phyloP scores from a whole-genome alignment of 37 sponge, comb jelly and placozoan genomes.

The Tethya wilhelma region DNA sequence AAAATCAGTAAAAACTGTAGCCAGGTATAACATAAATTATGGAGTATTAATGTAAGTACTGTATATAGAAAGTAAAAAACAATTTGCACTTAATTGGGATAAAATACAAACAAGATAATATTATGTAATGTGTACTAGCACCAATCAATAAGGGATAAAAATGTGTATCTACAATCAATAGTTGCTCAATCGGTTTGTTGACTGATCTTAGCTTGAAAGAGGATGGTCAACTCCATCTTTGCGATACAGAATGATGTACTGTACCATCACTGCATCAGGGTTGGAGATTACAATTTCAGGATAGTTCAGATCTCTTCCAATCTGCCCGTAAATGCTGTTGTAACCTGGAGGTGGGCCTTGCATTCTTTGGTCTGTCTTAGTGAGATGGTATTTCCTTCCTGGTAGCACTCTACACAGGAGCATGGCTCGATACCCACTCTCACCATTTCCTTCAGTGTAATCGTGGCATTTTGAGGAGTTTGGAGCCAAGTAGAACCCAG shows the following conservation, averaged over 20 bases:
- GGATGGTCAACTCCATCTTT: background rate
- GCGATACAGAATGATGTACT: slow-evolving; percentile 6
- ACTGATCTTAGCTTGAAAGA: no score
- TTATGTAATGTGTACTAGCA: no score
- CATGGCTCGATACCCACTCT: slow-evolving; percentile 43
- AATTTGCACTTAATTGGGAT: no score
- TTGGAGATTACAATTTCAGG: slow-evolving; percentile 62
- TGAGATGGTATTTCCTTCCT: slow-evolving; percentile 38
- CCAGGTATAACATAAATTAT: no score
- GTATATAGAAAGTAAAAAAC: no score
- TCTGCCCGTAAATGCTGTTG: slow-evolving; percentile 55
- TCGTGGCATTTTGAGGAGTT: slow-evolving; percentile 72
- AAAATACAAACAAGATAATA: no score
- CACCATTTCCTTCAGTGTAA: slow-evolving; percentile 61
- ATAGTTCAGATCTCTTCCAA: slow-evolving; percentile 39
- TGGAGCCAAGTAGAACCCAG: slow-evolving; percentile 69
- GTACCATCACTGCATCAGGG: slow-evolving; percentile 41
- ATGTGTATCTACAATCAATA: no score
- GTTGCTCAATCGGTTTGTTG: no score
- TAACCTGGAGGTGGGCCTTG: slow-evolving; percentile 50
- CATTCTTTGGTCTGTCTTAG: slow-evolving; percentile 14
- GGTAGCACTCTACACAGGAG: slow-evolving; percentile 57
- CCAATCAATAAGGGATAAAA: no score
- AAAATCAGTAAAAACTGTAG: no score
- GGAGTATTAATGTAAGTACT: no score